Percentiles rank a stretch among this genome's conserved stretches.
Evolutionary conservation across 1,140 invertebrate species (phyloP).

Genomic region (Tetramorium simillimum): DNA sequence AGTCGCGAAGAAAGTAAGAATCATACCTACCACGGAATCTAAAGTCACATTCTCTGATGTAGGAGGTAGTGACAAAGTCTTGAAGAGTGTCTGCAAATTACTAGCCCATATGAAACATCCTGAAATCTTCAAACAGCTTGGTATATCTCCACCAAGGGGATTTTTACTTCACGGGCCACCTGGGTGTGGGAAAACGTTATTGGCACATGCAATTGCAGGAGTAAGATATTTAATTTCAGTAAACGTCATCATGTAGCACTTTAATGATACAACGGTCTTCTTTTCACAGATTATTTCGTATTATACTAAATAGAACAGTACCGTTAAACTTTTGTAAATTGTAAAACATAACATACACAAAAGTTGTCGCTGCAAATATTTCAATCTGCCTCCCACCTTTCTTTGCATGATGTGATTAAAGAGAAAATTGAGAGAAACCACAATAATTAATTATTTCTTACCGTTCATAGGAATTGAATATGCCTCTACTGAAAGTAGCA

Average conservation of each 20-base stretch:
- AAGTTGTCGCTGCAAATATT: too few relatives aligned
- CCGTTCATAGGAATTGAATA: slow-evolving; percentile 84
- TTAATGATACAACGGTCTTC: too few relatives aligned
- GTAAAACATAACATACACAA: too few relatives aligned
- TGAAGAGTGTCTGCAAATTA: slow-evolving; percentile 92
- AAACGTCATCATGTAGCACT: too few relatives aligned
- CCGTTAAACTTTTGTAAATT: too few relatives aligned
- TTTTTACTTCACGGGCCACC: slow-evolving; percentile 96
- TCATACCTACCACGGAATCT: slow-evolving; percentile 75
- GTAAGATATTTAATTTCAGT: slow-evolving; percentile 84
- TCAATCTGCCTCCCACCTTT: too few relatives aligned
- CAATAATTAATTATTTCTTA: background rate
- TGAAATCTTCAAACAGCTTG: slow-evolving; percentile 92
- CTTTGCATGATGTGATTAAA: background rate
- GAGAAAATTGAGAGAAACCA: too few relatives aligned
- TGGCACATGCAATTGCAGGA: slow-evolving; percentile 97
- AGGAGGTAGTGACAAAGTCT: slow-evolving; percentile 90
- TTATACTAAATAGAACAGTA: too few relatives aligned
- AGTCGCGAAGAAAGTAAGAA: slow-evolving; percentile 75
- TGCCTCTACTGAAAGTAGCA: slow-evolving; percentile 94
- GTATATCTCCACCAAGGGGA: slow-evolving; percentile 93
- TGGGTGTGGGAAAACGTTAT: slow-evolving; percentile 96
- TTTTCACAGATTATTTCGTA: too few relatives aligned
- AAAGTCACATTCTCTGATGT: slow-evolving; percentile 90
- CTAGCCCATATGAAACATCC: slow-evolving; percentile 94